These are phyloP conservation scores for Drosophila anomalata DNA, from an alignment of 2,888 invertebrate genomes.

Conservation along the genomic window DNA sequence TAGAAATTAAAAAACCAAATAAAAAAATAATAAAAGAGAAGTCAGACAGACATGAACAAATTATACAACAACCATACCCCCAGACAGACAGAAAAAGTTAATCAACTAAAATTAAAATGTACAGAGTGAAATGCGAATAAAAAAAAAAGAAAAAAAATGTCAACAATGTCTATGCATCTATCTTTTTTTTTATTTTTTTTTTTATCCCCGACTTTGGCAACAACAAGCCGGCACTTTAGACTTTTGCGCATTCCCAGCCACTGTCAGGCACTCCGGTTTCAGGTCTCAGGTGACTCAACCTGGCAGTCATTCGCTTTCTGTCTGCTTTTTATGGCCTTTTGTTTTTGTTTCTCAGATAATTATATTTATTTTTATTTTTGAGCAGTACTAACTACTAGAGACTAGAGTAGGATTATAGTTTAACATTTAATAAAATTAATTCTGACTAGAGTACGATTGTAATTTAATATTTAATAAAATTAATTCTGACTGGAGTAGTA, in stretches of 20 bases:
- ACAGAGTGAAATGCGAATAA: constrained; percentile 28
- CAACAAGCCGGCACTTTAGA: constrained; percentile 66
- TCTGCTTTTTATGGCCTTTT: constrained; percentile 46
- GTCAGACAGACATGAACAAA: too few species aligned
- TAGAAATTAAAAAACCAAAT: not conserved
- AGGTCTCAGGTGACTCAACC: constrained; percentile 74
- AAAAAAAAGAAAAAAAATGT: constrained; percentile 53
- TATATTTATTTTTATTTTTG: too few species aligned
- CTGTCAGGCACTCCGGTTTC: constrained; percentile 36
- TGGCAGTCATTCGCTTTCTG: constrained; percentile 39
- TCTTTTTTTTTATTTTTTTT: constrained; percentile 4
- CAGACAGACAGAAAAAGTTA: constrained; percentile 55
- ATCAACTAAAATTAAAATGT: constrained; percentile 77
- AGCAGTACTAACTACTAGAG: too few species aligned
- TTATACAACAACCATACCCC: too few species aligned
- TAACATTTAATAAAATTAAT: too few species aligned
- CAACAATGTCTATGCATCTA: constrained; percentile 54
- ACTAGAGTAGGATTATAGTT: too few species aligned
- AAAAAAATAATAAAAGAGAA: too few species aligned
- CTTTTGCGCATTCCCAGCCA: constrained; percentile 77
- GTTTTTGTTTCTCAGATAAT: constrained; percentile 39
- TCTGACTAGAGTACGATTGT: too few species aligned
- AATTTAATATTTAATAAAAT: too few species aligned
- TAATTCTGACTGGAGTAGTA: too few species aligned
- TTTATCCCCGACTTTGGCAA: constrained; percentile 30